These are phyloP conservation scores for Pristionchus entomophagus DNA, from an alignment of 2,888 invertebrate genomes.

Conservation along the genomic window DNA sequence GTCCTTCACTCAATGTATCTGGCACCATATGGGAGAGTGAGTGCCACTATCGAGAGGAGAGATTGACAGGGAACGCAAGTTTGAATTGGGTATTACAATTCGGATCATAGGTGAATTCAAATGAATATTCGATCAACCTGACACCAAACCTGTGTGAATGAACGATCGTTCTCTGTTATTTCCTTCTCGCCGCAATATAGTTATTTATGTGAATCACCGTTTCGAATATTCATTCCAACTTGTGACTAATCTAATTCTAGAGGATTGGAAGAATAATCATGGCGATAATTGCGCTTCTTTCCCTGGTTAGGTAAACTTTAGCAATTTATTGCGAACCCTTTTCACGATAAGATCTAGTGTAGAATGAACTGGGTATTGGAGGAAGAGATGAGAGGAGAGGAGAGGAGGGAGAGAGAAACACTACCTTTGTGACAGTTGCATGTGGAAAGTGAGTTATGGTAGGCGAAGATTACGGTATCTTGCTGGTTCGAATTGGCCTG, in stretches of 20 bases:
- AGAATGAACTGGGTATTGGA: background rate
- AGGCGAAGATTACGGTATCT: background rate
- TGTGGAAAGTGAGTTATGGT: background rate
- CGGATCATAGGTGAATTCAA: no score
- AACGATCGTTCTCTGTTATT: no score
- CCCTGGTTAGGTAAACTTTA: background rate
- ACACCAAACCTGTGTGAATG: no score
- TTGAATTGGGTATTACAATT: background rate
- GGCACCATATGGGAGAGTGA: background rate
- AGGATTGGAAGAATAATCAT: no score
- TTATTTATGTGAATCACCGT: no score
- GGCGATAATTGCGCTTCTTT: background rate
- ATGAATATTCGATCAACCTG: no score
- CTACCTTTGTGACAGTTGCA: slow-evolving; percentile 21
- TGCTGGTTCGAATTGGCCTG: background rate
- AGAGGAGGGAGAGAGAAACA: background rate
- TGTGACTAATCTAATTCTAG: no score
- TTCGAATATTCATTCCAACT: no score
- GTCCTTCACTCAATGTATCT: slow-evolving; percentile 22
- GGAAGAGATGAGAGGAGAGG: no score
- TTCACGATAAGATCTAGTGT: slow-evolving; percentile 12
- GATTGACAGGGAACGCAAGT: background rate
- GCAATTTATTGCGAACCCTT: background rate
- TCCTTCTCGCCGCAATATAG: no score
- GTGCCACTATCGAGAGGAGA: background rate